Evolutionary conservation across 2,888 invertebrate species (phyloP).

Genomic region (Pomacea canaliculata): DNA sequence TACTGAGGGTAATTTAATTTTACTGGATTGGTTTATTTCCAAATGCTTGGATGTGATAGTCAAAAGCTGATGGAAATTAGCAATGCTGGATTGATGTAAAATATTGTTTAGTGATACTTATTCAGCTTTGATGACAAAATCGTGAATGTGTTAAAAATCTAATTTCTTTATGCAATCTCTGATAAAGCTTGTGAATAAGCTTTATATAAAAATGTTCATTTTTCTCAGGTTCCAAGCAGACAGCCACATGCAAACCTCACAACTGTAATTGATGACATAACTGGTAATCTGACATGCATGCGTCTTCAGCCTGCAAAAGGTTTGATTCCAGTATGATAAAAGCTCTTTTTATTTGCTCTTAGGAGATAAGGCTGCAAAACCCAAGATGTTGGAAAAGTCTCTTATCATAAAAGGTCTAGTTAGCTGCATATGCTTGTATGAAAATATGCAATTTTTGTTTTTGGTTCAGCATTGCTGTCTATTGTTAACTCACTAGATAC

Average conservation of each 20-base stretch:
- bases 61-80: neutral
- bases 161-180: neutral
- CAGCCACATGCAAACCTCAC: constrained; percentile 3
- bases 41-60: neutral
- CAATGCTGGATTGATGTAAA: constrained; percentile 23
- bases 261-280: constrained; percentile 29
- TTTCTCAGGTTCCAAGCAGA: neutral
- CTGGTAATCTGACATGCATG: constrained; percentile 43
- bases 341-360: too few relatives aligned
- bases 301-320: constrained; percentile 30
- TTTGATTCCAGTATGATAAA: neutral
- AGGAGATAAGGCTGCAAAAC: too few relatives aligned
- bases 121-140: too few relatives aligned
- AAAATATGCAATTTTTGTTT: too few relatives aligned
- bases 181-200: neutral
- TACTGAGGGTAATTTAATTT: neutral
- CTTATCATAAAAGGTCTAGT: too few relatives aligned
- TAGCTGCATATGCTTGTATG: too few relatives aligned
- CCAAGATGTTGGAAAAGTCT: too few relatives aligned
- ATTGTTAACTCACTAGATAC: too few relatives aligned
- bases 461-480: too few relatives aligned
- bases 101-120: neutral
- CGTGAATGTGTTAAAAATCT: too few relatives aligned
- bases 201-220: neutral
- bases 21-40: neutral